phyloP scores from a whole-genome alignment of 2,113 vertebrate species.

The Trichomycterus rosablanca region DNA sequence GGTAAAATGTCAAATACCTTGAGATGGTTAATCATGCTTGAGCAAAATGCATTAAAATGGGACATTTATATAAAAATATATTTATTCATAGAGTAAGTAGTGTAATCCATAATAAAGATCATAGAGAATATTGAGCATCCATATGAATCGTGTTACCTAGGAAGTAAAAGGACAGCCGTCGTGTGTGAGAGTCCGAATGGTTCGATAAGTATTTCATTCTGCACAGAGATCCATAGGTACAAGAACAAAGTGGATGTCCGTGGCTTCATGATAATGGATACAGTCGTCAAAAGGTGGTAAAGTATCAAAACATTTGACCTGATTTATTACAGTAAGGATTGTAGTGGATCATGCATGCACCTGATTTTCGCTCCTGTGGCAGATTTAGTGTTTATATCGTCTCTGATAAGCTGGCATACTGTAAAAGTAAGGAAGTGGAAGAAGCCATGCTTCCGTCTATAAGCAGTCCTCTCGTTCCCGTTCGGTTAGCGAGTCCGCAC shows the following conservation, averaged over 20 bases:
- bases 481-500: no score
- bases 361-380: not conserved
- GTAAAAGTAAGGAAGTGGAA: not conserved
- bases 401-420: not conserved
- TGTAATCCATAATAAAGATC: conserved; percentile 1
- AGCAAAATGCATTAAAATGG: not conserved
- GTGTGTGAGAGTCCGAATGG: not conserved
- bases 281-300: not conserved
- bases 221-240: not conserved
- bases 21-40: no score
- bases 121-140: not conserved
- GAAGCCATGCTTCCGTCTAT: not conserved
- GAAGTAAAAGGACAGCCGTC: not conserved
- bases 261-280: not conserved
- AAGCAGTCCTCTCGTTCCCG: no score
- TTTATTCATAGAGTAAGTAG: conserved; percentile 20
- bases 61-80: conserved; percentile 30
- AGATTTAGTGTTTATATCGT: no score
- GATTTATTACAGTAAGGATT: not conserved
- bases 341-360: not conserved
- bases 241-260: no score
- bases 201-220: not conserved
- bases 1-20: no score
- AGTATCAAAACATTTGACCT: not conserved
- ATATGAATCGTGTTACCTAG: not conserved